Conservation (phyloP, 2,888 invertebrate genomes). For the Eilema griseolum region DNA sequence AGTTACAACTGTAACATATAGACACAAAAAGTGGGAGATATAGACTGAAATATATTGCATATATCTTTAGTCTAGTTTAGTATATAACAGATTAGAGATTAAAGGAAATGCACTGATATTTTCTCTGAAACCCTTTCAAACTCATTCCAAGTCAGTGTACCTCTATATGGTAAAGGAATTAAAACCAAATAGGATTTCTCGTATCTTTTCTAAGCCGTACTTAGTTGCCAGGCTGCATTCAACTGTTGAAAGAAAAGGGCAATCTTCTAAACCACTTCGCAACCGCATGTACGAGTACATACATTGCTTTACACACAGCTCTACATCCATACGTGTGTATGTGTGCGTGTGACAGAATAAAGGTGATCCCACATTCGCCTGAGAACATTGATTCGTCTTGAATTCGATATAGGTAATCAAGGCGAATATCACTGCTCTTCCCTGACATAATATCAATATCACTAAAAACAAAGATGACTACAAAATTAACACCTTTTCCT, state of each 20-base stretch:
- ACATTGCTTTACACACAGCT: neutral
- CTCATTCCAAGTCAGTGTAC: neutral
- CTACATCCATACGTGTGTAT: neutral
- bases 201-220: constrained; percentile 14
- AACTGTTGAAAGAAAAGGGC: constrained; percentile 14
- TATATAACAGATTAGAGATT: neutral
- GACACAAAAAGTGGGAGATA: no score
- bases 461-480: no score
- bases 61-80: neutral
- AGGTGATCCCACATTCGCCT: neutral
- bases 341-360: neutral
- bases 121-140: neutral
- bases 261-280: constrained; percentile 17
- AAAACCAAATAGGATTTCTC: constrained; percentile 13
- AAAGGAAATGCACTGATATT: neutral
- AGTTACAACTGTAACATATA: no score
- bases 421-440: neutral
- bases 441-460: no score
- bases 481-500: no score
- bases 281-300: constrained; percentile 6
- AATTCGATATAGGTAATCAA: neutral
- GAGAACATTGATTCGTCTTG: neutral
- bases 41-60: neutral
- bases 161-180: constrained; percentile 20
- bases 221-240: constrained; percentile 17